These are phyloP conservation scores for Sinocyclocheilus anophthalmus DNA, from an alignment of 2,113 vertebrate species.

Conservation along the genomic window DNA sequence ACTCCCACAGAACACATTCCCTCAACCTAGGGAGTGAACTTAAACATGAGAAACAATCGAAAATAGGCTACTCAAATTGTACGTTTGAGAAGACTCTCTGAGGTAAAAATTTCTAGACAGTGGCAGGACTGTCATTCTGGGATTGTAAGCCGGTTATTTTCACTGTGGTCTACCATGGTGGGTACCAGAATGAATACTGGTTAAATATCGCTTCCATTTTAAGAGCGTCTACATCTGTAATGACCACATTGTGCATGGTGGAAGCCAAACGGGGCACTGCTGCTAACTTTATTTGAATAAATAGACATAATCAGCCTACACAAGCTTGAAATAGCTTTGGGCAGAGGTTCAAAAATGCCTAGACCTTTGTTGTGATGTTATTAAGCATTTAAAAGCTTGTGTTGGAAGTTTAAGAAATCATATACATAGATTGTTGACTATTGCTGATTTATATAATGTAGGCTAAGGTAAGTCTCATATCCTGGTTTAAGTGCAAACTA, in stretches of 20 bases:
- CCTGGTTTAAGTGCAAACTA: not conserved
- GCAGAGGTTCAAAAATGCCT: not conserved
- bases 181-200: slow-evolving; percentile 53
- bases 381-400: not conserved
- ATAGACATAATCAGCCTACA: slow-evolving; percentile 32
- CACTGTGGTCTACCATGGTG: slow-evolving; percentile 58
- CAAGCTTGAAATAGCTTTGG: not conserved
- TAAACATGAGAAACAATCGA: slow-evolving; percentile 16
- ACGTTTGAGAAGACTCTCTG: slow-evolving; percentile 16
- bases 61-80: not conserved
- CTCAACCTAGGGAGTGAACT: slow-evolving; percentile 9
- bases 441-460: not conserved
- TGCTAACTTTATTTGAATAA: slow-evolving; percentile 57
- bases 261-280: not conserved
- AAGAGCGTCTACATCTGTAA: slow-evolving; percentile 28
- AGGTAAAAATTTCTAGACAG: slow-evolving; percentile 38
- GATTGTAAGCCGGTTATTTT: slow-evolving; percentile 58
- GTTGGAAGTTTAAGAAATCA: not conserved
- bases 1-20: slow-evolving; percentile 18
- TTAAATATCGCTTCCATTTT: slow-evolving; percentile 56
- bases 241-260: slow-evolving; percentile 16
- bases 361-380: not conserved
- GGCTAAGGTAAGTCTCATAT: not conserved
- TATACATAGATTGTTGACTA: not conserved
- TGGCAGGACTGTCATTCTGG: slow-evolving; percentile 21